Evolutionary conservation across 2,888 invertebrate species (phyloP), one percentile per base, ranked within the genome.

Genomic region (Cryptocephalus primarius): DNA sequence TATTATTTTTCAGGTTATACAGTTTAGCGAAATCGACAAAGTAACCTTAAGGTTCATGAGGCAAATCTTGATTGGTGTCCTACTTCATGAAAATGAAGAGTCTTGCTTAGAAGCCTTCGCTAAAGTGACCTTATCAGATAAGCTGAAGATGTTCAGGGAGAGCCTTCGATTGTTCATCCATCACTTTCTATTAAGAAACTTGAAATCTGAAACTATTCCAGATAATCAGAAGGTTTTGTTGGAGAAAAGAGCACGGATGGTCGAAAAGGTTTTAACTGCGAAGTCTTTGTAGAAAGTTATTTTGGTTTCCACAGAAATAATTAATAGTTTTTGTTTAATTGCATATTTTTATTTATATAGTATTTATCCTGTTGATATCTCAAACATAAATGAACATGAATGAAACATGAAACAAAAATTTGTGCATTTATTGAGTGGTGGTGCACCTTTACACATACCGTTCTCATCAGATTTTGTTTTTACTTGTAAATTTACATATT

Each of bases 21-120:
- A 93, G 63, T 92, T 94, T 70, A 81, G 86, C 0, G 88, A 92
- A 59, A 70, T 94, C 53, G 85, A 89, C 64, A 88, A 88, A 64
- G 69, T 76, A 0, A 81, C 83, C 40, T 80, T 92, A n/a, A 74
- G 82, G 32, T 82, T 94, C 48, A 77, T 93, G 69, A 79, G 88
- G 1, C 85, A 85, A 61, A 79, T 88, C 4, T 73, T 93, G 40
- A 71, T 86, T 4, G 79, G 83, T 1, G 75, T 94, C 50, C 74
- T 94, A 36, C 71, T 89, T 55, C 75, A 80, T 42, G 74, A 79
- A 0, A 79, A 85, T 52, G 71, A 77, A 10, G 76, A 81, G 46
- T 67, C 74, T 1, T 77, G 73, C 40, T 65, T 65, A 56, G 75
- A 77, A 50, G 83, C 85, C 0, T 93, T 93, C 68, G 74, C 79